Percentiles rank a stretch among this genome's conserved stretches.
phyloP scores from a whole-genome alignment of 2,797 vertebrate species.

The Pangasius djambal region DNA sequence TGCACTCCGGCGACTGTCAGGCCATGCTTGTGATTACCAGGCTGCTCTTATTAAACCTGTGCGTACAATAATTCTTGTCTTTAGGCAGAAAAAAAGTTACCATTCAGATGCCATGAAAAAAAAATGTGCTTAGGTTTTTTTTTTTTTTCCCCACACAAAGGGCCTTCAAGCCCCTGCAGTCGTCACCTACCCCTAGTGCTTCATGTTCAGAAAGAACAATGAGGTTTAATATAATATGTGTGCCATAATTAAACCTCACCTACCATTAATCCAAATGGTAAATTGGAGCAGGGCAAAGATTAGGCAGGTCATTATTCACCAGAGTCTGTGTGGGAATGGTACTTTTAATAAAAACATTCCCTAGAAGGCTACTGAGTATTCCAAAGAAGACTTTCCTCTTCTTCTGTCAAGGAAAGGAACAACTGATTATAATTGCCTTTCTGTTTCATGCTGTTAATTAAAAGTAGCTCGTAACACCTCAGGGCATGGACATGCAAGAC shows the following conservation, averaged over 20 bases:
- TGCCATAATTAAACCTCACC: constrained; percentile 57
- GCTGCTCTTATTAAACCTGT: background rate
- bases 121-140: background rate
- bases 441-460: constrained; percentile 27
- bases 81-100: background rate
- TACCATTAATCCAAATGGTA: constrained; percentile 55
- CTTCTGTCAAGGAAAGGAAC: constrained; percentile 25
- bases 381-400: constrained; percentile 30
- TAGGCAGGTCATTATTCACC: constrained; percentile 51
- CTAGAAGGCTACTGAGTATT: constrained; percentile 26
- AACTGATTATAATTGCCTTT: constrained; percentile 25
- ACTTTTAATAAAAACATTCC: constrained; percentile 54
- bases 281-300: constrained; percentile 51
- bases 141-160: background rate
- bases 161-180: constrained; percentile 32
- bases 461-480: constrained; percentile 5
- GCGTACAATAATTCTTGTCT: background rate
- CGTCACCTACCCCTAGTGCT: constrained; percentile 7
- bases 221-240: constrained; percentile 50
- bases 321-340: constrained; percentile 30
- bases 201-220: constrained; percentile 52
- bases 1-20: background rate
- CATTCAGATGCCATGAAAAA: background rate
- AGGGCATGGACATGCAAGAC: background rate
- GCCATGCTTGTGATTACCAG: background rate